A percentile compares a stretch with the other conserved stretches of the same genome.
Conservation (phyloP, 2,888 invertebrate genomes). For the Tetranychus truncatus region DNA sequence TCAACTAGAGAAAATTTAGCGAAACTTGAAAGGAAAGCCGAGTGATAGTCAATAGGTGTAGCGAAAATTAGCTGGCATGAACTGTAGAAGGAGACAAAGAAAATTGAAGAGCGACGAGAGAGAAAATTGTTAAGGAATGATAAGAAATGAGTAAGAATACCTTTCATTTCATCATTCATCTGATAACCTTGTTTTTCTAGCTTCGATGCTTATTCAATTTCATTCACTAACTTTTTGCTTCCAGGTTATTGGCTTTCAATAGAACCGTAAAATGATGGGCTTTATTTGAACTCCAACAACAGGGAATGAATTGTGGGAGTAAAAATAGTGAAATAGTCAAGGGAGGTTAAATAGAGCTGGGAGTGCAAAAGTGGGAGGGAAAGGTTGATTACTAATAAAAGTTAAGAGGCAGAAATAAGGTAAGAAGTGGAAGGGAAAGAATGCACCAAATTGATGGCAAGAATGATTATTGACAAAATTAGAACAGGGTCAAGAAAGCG, state of each 20-base stretch:
- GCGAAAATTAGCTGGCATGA: too few species aligned
- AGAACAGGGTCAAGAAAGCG: not conserved
- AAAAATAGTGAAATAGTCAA: not conserved
- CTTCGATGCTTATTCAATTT: not conserved
- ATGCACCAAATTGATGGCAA: not conserved
- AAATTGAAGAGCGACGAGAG: not conserved
- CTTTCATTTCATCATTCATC: not conserved
- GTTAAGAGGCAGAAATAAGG: not conserved
- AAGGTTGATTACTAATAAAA: not conserved
- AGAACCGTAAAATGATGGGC: not conserved
- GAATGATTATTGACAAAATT: not conserved
- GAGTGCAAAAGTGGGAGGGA: not conserved
- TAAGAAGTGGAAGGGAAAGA: too few species aligned
- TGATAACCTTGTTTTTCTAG: not conserved
- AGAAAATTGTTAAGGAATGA: not conserved
- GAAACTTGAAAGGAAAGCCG: too few species aligned
- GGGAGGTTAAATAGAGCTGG: not conserved
- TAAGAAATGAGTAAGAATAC: not conserved
- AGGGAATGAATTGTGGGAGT: not conserved
- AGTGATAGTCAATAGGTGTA: too few species aligned
- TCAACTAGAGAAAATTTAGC: too few species aligned
- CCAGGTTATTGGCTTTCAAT: not conserved
- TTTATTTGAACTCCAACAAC: not conserved
- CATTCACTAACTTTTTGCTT: not conserved
- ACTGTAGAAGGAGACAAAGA: too few species aligned